A percentile compares a stretch with the other conserved stretches of the same genome.
Conservation (phyloP, 2,888 invertebrate species). For the Germaria angustata region DNA sequence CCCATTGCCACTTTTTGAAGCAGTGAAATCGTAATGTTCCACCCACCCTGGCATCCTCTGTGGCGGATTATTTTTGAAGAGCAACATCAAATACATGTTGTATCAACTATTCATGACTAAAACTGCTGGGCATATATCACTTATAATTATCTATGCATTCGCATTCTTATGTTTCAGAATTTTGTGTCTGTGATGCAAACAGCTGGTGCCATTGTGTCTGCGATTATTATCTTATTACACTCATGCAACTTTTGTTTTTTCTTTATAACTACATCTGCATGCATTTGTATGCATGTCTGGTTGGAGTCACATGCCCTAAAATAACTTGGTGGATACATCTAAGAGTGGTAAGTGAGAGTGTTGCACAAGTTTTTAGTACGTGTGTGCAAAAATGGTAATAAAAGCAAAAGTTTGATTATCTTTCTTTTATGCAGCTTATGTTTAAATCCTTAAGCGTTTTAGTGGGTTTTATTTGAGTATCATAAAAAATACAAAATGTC, state of each 20-base stretch:
- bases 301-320: neutral
- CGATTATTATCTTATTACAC: constrained; percentile 74
- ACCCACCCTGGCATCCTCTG: too few relatives aligned
- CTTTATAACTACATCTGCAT: neutral
- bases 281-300: neutral
- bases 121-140: too few relatives aligned
- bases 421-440: neutral
- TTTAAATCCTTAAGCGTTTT: neutral
- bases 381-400: constrained; percentile 15
- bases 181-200: constrained; percentile 18
- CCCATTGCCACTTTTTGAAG: too few relatives aligned
- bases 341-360: constrained; percentile 39
- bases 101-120: too few relatives aligned
- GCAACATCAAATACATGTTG: too few relatives aligned
- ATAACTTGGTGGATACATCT: constrained; percentile 6
- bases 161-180: neutral
- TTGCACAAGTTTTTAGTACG: constrained; percentile 9
- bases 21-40: too few relatives aligned
- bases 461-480: neutral
- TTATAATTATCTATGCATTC: neutral
- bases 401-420: constrained; percentile 31
- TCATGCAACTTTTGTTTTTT: constrained; percentile 51
- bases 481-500: neutral
- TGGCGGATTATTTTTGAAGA: too few relatives aligned
- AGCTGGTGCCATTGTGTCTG: constrained; percentile 75